Conservation (phyloP, 2,113 vertebrate species). For the Oncorhynchus mykiss region DNA sequence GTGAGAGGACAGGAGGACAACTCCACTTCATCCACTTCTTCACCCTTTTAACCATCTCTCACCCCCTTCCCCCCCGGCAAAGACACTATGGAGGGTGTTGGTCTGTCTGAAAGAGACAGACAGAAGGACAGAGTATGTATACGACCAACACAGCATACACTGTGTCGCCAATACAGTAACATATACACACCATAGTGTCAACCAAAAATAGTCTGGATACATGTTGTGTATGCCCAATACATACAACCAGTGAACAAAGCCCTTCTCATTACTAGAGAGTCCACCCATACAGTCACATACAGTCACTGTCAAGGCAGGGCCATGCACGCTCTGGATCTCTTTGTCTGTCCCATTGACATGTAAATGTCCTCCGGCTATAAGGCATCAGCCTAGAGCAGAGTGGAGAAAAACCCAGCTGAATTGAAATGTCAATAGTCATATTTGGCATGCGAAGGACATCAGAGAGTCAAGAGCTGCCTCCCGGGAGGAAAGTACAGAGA, state of each 20-base stretch:
- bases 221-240: not conserved
- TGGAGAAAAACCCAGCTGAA: constrained; percentile 74
- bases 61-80: too few species aligned
- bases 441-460: constrained; percentile 79
- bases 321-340: constrained; percentile 59
- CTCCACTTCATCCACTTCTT: too few species aligned
- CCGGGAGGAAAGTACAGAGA: constrained; percentile 63
- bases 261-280: not conserved
- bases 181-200: too few species aligned
- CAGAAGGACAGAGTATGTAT: too few species aligned
- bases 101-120: too few species aligned
- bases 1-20: constrained; percentile 16
- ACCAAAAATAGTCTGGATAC: not conserved
- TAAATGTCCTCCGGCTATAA: constrained; percentile 83
- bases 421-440: constrained; percentile 93
- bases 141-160: too few species aligned
- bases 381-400: constrained; percentile 76
- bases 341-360: constrained; percentile 85
- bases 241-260: not conserved
- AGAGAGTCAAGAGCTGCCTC: constrained; percentile 70
- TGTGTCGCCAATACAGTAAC: too few species aligned
- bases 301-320: constrained; percentile 41
- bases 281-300: constrained; percentile 35
- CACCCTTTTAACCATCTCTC: too few species aligned
- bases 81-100: too few species aligned